These are phyloP conservation scores for Ormyrus pomaceus DNA, from an alignment of 2,888 invertebrate species.

Conservation along the genomic window DNA sequence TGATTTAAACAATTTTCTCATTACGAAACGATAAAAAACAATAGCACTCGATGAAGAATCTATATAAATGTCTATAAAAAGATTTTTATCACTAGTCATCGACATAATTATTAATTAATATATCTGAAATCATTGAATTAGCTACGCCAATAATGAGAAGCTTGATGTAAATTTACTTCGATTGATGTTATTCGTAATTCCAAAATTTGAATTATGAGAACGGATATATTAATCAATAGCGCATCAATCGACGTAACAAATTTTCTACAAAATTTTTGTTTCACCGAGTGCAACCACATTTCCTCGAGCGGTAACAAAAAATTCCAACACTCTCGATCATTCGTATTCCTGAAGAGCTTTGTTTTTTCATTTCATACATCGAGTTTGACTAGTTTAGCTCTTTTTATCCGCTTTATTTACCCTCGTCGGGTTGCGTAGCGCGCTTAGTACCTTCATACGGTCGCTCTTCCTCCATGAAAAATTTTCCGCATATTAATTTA, in stretches of 20 bases:
- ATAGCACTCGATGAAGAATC: constrained; percentile 21
- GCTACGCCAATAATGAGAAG: no score
- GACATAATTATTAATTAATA: constrained; percentile 17
- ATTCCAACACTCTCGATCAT: constrained; percentile 13
- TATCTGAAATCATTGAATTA: not conserved
- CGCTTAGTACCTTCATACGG: constrained; percentile 36
- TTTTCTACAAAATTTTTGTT: constrained; percentile 4
- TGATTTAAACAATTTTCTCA: constrained; percentile 19
- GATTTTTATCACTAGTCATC: constrained; percentile 17
- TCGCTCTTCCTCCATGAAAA: constrained; percentile 15
- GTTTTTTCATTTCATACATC: constrained; percentile 30
- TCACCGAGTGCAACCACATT: constrained; percentile 23
- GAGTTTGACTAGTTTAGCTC: constrained; percentile 56
- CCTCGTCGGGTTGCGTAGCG: constrained; percentile 21
- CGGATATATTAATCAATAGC: constrained; percentile 23
- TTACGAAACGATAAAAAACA: constrained; percentile 18
- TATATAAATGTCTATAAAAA: constrained; percentile 7
- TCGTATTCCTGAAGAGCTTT: constrained; percentile 27
- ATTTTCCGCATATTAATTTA: constrained; percentile 36
- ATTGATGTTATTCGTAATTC: no score
- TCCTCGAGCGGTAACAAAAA: not conserved
- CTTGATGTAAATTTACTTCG: no score
- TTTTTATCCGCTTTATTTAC: constrained; percentile 10
- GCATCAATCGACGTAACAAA: constrained; percentile 7
- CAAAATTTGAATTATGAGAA: not conserved